phyloP scores from a whole-genome alignment of 2,113 vertebrate genomes.

The Brachypodius melanocephalos region DNA sequence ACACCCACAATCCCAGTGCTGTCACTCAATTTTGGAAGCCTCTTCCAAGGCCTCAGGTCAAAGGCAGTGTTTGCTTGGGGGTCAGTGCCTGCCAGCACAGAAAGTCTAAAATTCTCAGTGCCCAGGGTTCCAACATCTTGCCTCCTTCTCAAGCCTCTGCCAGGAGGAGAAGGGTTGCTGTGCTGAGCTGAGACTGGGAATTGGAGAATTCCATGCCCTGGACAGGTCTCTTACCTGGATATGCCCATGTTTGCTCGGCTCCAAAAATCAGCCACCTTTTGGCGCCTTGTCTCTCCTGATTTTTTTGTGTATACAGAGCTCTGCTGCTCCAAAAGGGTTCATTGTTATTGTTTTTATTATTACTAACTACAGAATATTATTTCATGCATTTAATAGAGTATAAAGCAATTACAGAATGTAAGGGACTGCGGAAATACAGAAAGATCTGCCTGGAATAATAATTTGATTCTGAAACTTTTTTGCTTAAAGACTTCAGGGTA shows the following conservation, averaged over 20 bases:
- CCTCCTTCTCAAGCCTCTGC: neutral
- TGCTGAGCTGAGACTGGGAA: neutral
- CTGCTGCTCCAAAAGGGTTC: neutral
- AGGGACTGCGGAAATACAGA: conserved; percentile 9
- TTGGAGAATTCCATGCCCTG: no score
- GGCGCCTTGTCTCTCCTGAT: neutral
- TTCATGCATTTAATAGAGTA: conserved; percentile 8
- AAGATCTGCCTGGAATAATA: conserved; percentile 37
- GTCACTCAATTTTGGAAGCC: neutral
- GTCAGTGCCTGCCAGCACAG: neutral
- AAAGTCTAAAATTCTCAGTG: neutral
- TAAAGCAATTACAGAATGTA: conserved; percentile 49
- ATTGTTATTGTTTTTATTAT: neutral
- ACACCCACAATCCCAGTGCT: neutral
- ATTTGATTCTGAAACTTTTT: conserved; percentile 51
- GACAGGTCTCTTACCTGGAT: neutral
- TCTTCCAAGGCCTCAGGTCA: neutral
- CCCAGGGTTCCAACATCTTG: neutral
- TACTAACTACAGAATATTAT: neutral
- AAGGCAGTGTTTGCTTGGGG: neutral
- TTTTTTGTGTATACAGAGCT: neutral
- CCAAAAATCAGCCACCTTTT: neutral
- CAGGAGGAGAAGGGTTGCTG: neutral
- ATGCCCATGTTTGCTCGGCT: fast-evolving
- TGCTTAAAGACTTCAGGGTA: conserved; percentile 49